Base-by-base conservation (phyloP, 2,797 vertebrate genomes). In the Chaetodon trifasciatus region DNA sequence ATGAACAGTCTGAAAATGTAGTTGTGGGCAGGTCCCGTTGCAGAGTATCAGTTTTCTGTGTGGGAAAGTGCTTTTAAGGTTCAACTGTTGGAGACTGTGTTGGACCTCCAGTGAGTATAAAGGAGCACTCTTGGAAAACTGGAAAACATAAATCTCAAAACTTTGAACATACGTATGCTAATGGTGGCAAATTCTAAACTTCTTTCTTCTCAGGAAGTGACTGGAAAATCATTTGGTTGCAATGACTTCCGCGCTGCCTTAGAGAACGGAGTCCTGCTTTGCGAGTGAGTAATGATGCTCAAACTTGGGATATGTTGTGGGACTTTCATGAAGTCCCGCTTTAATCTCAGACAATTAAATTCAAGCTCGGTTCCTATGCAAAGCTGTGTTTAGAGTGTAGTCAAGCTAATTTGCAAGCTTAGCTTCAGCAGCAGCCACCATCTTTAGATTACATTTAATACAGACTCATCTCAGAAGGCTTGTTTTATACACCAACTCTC, bases 191-290 rank as follows among this genome's bases (percentile, higher is more conserved):
- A 12, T 42, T 42, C 7, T 46, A 1, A 6, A 3, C 24, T 72
- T 35, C 76, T 58, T 55, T 80, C 89, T 86, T 44, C 60, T 67
- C 71, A 99, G 98, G 96, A 95, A 74, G 97, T 97, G 79, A 99
- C 98, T 11, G 94, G 95, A 76, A 98, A 98, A 92, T 91, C 82
- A 9, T 99, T 99, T 92, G 96, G 94, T 62, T 96, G 93, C 23
- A 92, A 88, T 67, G 92, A 97, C 88, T 99, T 99, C 80, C 96
- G 98, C 74, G 96, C 96, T 40, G 97, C 97, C 69, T 93, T 99
- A 47, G 97, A 98, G 93, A 97, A 98, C 76, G 98, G 98, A 83
- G 94, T 98, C 70, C 92, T 99, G 81, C 93, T 99, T 74, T 97
- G 97, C 92, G 96, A 98, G 98, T 98, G 89, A 98, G 97, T 98